Percentiles rank a stretch among this genome's conserved stretches.
Evolutionary conservation across 2,888 invertebrate species (phyloP).

Genomic region (Labia minor): DNA sequence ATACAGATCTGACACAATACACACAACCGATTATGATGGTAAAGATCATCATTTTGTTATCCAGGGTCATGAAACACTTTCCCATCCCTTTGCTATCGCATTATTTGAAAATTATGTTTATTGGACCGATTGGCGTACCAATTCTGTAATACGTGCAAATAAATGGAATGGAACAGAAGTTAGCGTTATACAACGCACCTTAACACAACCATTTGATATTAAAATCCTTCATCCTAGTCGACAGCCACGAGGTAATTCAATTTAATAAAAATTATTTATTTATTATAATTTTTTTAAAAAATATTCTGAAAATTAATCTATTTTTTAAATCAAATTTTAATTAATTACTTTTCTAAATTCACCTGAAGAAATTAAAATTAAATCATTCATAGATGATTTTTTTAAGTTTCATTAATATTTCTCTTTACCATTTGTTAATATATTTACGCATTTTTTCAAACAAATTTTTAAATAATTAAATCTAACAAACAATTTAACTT

Average conservation of each 20-base stretch:
- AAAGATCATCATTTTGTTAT: constrained; percentile 57
- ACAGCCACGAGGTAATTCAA: constrained; percentile 47
- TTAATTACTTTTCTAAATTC: background rate
- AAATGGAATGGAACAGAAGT: constrained; percentile 76
- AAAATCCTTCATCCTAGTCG: constrained; percentile 69
- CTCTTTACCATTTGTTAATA: background rate
- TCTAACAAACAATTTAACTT: no score
- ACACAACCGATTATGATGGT: constrained; percentile 73
- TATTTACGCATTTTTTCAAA: background rate
- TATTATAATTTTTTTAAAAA: constrained; percentile 18
- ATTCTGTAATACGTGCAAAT: constrained; percentile 73
- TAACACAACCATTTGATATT: constrained; percentile 83
- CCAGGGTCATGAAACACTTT: constrained; percentile 59
- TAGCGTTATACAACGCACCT: constrained; percentile 64
- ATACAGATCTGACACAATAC: constrained; percentile 68
- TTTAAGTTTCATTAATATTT: background rate
- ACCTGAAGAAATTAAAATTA: no score
- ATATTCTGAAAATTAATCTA: constrained; percentile 1
- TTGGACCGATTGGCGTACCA: constrained; percentile 90
- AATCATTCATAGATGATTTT: no score
- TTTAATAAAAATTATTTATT: constrained; percentile 9
- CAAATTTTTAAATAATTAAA: no score
- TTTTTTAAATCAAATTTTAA: background rate
- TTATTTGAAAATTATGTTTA: constrained; percentile 78
- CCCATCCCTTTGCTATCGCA: constrained; percentile 82